Evolutionary conservation across 1,140 invertebrate genomes (phyloP).

Genomic region (Zaprionus africanus): DNA sequence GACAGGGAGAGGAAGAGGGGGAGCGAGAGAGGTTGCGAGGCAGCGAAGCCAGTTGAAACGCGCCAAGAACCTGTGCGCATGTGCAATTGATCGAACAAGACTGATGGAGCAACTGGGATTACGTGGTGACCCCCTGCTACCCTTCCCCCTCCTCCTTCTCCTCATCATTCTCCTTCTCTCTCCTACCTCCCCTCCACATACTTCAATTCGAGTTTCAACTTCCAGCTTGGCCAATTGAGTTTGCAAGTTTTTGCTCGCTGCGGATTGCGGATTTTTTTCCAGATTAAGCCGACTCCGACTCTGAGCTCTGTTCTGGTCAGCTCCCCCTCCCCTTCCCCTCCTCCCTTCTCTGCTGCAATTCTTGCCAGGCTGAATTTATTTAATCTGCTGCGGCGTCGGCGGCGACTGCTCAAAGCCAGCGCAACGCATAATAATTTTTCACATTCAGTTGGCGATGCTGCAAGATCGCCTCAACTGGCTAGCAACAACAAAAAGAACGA

Average conservation of each 20-base stretch:
- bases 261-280: slow-evolving; percentile 57
- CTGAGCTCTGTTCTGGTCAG: slow-evolving; percentile 16
- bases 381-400: slow-evolving; percentile 80
- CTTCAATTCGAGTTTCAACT: neutral
- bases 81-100: slow-evolving; percentile 84
- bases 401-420: slow-evolving; percentile 71
- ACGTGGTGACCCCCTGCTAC: slow-evolving; percentile 50
- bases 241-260: slow-evolving; percentile 75
- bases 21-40: neutral
- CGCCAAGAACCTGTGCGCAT: slow-evolving; percentile 74
- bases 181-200: slow-evolving; percentile 10
- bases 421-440: slow-evolving; percentile 82
- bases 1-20: slow-evolving; percentile 7
- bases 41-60: slow-evolving; percentile 15
- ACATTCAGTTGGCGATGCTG: slow-evolving; percentile 55
- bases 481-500: slow-evolving; percentile 4
- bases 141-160: neutral
- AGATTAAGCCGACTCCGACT: slow-evolving; percentile 69
- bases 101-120: slow-evolving; percentile 83
- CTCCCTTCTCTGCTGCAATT: slow-evolving; percentile 26
- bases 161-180: neutral
- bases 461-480: slow-evolving; percentile 35
- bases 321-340: slow-evolving; percentile 21
- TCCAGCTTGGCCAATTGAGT: slow-evolving; percentile 71
- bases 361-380: slow-evolving; percentile 77